Conservation (phyloP, 2,888 invertebrate species). For the Agonopterix alstromeriana region DNA sequence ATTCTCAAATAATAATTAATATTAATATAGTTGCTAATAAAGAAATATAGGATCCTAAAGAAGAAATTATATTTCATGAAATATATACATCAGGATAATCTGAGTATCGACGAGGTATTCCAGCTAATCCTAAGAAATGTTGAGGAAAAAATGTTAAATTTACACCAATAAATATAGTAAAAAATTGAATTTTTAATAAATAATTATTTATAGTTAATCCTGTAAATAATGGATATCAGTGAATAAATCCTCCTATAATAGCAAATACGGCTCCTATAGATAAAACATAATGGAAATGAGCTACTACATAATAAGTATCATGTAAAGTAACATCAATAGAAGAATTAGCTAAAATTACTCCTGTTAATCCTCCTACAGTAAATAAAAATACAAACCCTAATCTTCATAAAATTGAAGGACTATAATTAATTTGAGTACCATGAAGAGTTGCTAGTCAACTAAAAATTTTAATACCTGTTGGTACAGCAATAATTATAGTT, state of each 20-base stretch:
- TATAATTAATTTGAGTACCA: constrained; percentile 78
- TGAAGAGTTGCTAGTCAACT: constrained; percentile 83
- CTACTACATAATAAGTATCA: constrained; percentile 91
- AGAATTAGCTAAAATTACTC: constrained; percentile 82
- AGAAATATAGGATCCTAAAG: constrained; percentile 81
- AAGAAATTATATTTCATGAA: constrained; percentile 81
- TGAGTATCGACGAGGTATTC: constrained; percentile 85
- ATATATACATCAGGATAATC: constrained; percentile 82
- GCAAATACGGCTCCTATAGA: constrained; percentile 89
- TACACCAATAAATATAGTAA: constrained; percentile 84
- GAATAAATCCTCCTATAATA: constrained; percentile 83
- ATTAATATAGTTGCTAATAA: constrained; percentile 76
- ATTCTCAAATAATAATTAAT: constrained; percentile 79
- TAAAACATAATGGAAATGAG: constrained; percentile 89
- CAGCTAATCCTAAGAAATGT: constrained; percentile 77
- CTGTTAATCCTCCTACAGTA: constrained; percentile 84
- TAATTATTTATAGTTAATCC: constrained; percentile 77
- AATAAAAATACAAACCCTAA: constrained; percentile 88
- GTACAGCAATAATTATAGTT: constrained; percentile 91
- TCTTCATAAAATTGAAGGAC: constrained; percentile 79
- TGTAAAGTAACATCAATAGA: constrained; percentile 86
- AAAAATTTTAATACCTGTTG: constrained; percentile 91
- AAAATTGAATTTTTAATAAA: constrained; percentile 82
- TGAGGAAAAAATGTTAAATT: constrained; percentile 90
- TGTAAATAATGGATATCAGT: constrained; percentile 83